Evolutionary conservation across 2,888 invertebrate species (phyloP), one percentile per base, ranked within the genome.

Genomic region (Unio pictorum): DNA sequence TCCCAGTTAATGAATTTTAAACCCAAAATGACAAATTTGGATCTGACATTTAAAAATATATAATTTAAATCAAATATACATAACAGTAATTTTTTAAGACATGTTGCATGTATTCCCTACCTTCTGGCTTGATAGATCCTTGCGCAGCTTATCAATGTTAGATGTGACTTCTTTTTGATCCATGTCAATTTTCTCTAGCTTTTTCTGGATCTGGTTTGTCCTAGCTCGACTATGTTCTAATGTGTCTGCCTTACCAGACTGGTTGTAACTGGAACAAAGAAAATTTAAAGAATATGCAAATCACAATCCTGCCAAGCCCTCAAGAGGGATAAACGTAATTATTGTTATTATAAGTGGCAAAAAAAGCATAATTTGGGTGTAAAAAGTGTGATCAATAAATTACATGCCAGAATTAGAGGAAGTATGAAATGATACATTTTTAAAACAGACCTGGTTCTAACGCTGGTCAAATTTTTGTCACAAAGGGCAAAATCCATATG

Each of bases 171-270:
- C 89, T 20, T 92, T 91, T 78, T 91, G 91, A 68, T 91, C 86
- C 64, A 92, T 89, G 76, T 94, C 93, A 20, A 94, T 91, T 83
- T 93, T 93, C 66, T 93, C 93, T 78, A 78, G 63, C 55, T 75
- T 77, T 61, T 64, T 65, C 20, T 78, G 75, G 4, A 82, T 67
- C 66, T 75, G 66, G 18, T 73, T 72, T 55, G 76, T 76, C 28
- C 68, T 67, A 11, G 34, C 61, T 59, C 67, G 68, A 23, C 68
- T 76, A n/a, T 76, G 71, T 17, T 68, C 67, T 54, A 89, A 71
- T 61, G 55, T 71, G 15, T 82, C 81, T 26, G 80, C 83, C 57
- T 84, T 81, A 7, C 85, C 84, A 45, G 85, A 81, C 68, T 83
- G 80, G 45, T 77, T 78, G 69, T 87, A 87, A 23, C 84, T 87